Base-by-base conservation (phyloP, 2,888 invertebrate species). In the Acholoe squamosa region DNA sequence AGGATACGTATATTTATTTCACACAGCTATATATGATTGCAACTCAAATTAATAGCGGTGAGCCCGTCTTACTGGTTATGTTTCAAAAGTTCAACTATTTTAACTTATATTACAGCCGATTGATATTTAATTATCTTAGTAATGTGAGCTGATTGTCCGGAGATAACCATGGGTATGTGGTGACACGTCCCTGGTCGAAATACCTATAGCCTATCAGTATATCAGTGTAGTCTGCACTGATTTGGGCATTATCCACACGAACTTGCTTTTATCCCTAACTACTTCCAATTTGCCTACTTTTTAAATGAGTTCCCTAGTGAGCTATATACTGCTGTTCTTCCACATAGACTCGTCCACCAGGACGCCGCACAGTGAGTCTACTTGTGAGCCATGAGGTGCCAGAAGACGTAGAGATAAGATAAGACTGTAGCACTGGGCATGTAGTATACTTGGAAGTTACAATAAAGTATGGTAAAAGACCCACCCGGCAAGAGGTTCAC, bases 1-100 rank as follows among this genome's bases (percentile, higher is more conserved):
- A 76, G 31, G 16, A 76, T n/a, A 76, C 31, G 10, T 31, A 14
- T 76, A 31, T 76, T n/a, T 5, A 76, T 31, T 14, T 14, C 28
- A 31, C 76, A 76, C 61, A 76, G 28, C 19, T 5, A 19, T 80
- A 34, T 34, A 19, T n/a, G 67, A 80, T 14, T 33, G 80, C 80
- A 80, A 80, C 33, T 34, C 14, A 80, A 80, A 43, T 34, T 80
- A 43, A 80, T 80, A 80, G 80, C 80, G 34, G 80, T 80, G 80
- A 80, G 80, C 80, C 14, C 31, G n/a, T 28, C 0, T 28, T 25
- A 14, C 14, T 71, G 12, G 28, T 43, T 7, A 10, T 43, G 10
- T 43, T 43, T 43, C 43, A 43, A 43, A 7, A 43, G 3, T 43
- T 43, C 10, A 43, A 7, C 5, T 43, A 10, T 3, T 43, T 43